Percentiles rank a stretch among this genome's conserved stretches.
Conservation (phyloP, 2,888 invertebrate genomes). For the Schrankia costaestrigalis region DNA sequence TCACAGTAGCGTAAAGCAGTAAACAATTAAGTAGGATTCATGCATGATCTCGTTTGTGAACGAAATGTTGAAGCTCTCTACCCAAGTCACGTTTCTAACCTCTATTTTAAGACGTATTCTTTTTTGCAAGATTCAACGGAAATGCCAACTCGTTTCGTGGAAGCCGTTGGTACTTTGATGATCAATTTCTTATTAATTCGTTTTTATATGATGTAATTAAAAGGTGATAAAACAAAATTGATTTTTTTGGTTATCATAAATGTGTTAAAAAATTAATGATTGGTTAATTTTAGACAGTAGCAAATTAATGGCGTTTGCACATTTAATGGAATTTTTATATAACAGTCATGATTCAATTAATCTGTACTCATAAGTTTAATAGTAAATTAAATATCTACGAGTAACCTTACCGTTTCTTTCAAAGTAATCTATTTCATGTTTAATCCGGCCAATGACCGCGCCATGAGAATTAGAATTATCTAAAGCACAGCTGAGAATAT, state of each 20-base stretch:
- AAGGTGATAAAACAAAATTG: neutral
- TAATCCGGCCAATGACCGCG: constrained; percentile 23
- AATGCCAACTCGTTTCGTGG: constrained; percentile 20
- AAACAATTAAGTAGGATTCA: constrained; percentile 20
- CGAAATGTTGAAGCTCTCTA: constrained; percentile 24
- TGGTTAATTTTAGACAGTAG: no score
- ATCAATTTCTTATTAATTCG: constrained; percentile 3
- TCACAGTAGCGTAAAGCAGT: constrained; percentile 32
- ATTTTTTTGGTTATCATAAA: neutral
- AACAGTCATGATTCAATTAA: no score
- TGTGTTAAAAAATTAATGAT: neutral
- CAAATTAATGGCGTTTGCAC: no score
- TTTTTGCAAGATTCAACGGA: constrained; percentile 21
- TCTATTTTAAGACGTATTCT: constrained; percentile 26
- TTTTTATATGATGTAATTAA: neutral
- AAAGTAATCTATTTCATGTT: no score
- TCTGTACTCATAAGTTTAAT: no score
- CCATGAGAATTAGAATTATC: constrained; percentile 23
- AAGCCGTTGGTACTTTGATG: constrained; percentile 4
- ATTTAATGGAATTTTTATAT: no score
- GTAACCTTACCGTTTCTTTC: no score
- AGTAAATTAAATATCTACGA: no score
- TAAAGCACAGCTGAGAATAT: constrained; percentile 8
- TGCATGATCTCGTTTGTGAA: constrained; percentile 24
- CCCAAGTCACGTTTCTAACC: constrained; percentile 36